phyloP scores from a whole-genome alignment of 2,113 vertebrate species.

The Pteronura brasiliensis region DNA sequence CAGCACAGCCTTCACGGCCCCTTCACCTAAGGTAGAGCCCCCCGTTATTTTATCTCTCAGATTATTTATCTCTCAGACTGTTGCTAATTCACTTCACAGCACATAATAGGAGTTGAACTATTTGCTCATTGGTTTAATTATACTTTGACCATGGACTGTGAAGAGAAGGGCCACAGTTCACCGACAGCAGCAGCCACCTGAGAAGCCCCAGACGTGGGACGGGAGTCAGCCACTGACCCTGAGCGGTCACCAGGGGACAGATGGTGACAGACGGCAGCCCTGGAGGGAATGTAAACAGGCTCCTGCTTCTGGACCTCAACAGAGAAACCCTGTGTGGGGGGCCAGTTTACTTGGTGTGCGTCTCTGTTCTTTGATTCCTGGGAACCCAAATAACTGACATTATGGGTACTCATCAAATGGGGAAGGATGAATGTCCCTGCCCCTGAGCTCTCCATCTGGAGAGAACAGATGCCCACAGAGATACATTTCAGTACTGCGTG shows the following conservation, averaged over 20 bases:
- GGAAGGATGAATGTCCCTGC: neutral
- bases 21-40: rapidly evolving
- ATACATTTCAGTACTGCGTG: neutral
- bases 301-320: neutral
- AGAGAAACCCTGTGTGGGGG: neutral
- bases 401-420: neutral
- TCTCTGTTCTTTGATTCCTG: neutral
- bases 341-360: neutral
- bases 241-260: neutral
- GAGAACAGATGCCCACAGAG: neutral
- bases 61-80: neutral
- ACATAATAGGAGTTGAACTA: neutral
- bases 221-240: neutral
- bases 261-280: rapidly evolving
- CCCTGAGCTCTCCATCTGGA: neutral
- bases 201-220: neutral
- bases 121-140: neutral
- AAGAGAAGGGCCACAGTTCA: neutral
- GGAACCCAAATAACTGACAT: neutral
- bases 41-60: neutral
- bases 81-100: neutral
- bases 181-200: neutral
- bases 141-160: neutral
- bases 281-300: neutral
- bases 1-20: rapidly evolving